Evolutionary conservation across 2,797 vertebrate species (phyloP), one percentile per base, ranked within the genome.

Genomic region (Leptatherina wallacei): DNA sequence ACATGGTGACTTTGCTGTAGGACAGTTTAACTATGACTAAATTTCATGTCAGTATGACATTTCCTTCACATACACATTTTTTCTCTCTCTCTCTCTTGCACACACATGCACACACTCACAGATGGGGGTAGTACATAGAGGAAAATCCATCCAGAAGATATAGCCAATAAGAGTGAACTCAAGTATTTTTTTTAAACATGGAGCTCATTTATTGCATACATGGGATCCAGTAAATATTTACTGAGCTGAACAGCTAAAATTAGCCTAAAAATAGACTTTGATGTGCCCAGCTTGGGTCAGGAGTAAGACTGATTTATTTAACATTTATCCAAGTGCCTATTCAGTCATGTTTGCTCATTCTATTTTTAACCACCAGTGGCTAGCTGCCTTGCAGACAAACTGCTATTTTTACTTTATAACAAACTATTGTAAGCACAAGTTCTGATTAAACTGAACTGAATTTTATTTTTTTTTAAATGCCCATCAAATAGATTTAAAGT

Each of bases 241-340:
- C 67, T 57, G 16, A 62, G 44, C 22, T 22, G 10, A 47, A 63
- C n/a, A 59, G 68, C 59, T 77, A 5, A 71, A 78, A 81, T 78
- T 36, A 79, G 61, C 77, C 70, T 38, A 12, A 52, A 56, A 84
- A 65, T 69, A 75, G 44, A 73, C 67, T 82, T 78, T 89, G 69
- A 79, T 80, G 74, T 67, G 67, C 35, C 20, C 10, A 2, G 22
- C 56, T 62, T 56, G 33, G 58, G 75, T 77, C 63, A 71, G 35
- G 62, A 77, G 54, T 65, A 42, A 75, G 59, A 69, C 63, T 71
- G 62, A 72, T 73, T 66, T 36, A 30, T 8, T 74, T 66, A 40
- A 68, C 75, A 84, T 59, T 85, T 61, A 47, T 71, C 33, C 47
- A 22, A 14, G 42, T 61, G n/a, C 47, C 71, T 71, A 72, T 72